Evolutionary conservation across 2,888 invertebrate genomes (phyloP), one percentile per base, ranked within the genome.

Genomic region (Microctonus hyperodae): DNA sequence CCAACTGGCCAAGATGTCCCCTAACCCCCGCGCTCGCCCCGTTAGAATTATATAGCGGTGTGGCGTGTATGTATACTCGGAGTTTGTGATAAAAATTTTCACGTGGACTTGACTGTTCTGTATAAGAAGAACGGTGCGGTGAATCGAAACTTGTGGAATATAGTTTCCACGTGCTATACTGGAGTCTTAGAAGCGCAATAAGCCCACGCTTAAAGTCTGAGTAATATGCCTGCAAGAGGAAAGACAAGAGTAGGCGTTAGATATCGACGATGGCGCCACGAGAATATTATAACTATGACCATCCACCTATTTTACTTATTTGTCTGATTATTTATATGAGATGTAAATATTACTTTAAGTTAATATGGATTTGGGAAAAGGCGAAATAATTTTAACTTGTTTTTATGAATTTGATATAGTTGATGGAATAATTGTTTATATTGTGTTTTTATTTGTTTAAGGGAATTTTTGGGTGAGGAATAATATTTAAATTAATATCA

Each of bases 181-280:
- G n/a, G 40, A 13, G n/a, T 16, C 7, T 23, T 23, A n/a, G n/a
- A n/a, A n/a, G n/a, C 25, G 16, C 25, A 23, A 16, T 37, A 58
- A 62, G 37, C 67, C 67, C 67, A 67, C 67, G 63, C 66, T n/a
- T 44, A 35, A 37, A 63, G 63, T 53, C 50, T 63, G 53, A 63
- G 40, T 58, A 62, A 58, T n/a, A n/a, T 51, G 35, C 44, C 58
- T n/a, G n/a, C n/a, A n/a, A 35, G 67, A 67, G 44, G 58, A 23
- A 51, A 50, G 50, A 55, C 44, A 33, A 53, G 37, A 67, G 67
- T 67, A 67, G 67, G 67, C 63, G 63, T 50, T 35, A 58, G 57
- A 64, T 64, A 58, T 64, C 51, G 58, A 50, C 51, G 62, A 63
- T 67, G 67, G 67, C 67, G 67, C 67, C 67, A 67, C 13, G 23